Percentiles rank a stretch among this genome's conserved stretches.
These are phyloP conservation scores for Muscicapa comitata DNA, from an alignment of 2,797 vertebrate species.

Conservation along the genomic window DNA sequence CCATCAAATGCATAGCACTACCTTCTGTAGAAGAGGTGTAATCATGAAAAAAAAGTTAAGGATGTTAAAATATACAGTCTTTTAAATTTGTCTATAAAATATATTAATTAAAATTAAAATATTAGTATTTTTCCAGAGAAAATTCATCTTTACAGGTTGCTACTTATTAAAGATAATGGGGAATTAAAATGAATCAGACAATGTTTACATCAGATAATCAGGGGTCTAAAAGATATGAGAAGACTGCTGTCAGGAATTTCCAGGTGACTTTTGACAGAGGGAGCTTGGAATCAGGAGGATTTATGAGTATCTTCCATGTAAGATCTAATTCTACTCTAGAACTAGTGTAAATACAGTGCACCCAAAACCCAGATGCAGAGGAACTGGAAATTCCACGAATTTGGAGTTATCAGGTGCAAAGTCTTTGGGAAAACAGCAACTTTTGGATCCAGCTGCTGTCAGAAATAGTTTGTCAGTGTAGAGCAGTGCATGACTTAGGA, in stretches of 20 bases:
- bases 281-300: background rate
- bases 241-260: background rate
- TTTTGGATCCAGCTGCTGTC: background rate
- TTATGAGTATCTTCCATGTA: background rate
- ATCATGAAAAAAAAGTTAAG: background rate
- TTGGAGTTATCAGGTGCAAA: background rate
- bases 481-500: rapidly evolving
- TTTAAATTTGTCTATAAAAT: background rate
- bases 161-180: background rate
- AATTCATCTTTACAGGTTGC: background rate
- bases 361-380: background rate
- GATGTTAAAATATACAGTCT: background rate
- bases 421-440: background rate
- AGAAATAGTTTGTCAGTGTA: background rate
- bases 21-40: background rate
- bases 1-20: background rate
- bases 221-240: background rate
- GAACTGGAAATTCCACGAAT: background rate
- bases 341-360: background rate
- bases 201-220: background rate
- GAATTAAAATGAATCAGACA: background rate
- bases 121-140: background rate
- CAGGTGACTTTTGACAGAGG: background rate
- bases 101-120: background rate
- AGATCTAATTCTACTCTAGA: background rate